Evolutionary conservation across 2,888 invertebrate species (phyloP), one percentile per base, ranked within the genome.

Genomic region (Drosophila algonquin): DNA sequence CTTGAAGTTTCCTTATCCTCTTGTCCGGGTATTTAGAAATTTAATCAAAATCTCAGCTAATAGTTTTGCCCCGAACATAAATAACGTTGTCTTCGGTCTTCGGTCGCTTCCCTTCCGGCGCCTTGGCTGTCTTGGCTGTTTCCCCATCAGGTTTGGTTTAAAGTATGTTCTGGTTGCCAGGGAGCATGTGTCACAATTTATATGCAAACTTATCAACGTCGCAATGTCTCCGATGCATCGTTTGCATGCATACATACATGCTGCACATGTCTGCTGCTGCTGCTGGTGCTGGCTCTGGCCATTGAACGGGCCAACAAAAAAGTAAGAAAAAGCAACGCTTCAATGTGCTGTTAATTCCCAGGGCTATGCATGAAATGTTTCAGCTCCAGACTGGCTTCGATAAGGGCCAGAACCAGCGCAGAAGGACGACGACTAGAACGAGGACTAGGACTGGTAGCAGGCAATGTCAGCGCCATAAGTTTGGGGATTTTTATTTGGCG

Each of bases 401-500:
- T 40, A 40, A 54, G 40, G 4, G 40, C 32, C 57, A 44, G 47
- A 35, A 27, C 18, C 67, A 59, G 62, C 40, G 72, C 46, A 65
- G 48, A 58, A 68, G 75, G 61, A 2, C 6, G 12, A 52, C 2
- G 48, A 35, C 35, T 35, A 3, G 27, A 27, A 3, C 16, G 16
- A 30, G 16, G 16, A 18, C 32, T 18, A 30, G 7, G 32, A 18
- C 12, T 9, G 16, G 61, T 61, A 60, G 35, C 67, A 50, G 75
- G 64, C 68, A 44, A 62, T 72, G 61, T 59, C 65, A 65, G 47
- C 73, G 82, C 69, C 85, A 89, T 89, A 89, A 89, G 88, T 85
- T 85, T 89, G 74, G 80, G 88, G 88, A 89, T 89, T 85, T 85
- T 89, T 85, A 85, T 89, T 89, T 87, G 88, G 83, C 78, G 75